Conservation (phyloP, 2,888 invertebrate genomes). For the Microchrysa polita region DNA sequence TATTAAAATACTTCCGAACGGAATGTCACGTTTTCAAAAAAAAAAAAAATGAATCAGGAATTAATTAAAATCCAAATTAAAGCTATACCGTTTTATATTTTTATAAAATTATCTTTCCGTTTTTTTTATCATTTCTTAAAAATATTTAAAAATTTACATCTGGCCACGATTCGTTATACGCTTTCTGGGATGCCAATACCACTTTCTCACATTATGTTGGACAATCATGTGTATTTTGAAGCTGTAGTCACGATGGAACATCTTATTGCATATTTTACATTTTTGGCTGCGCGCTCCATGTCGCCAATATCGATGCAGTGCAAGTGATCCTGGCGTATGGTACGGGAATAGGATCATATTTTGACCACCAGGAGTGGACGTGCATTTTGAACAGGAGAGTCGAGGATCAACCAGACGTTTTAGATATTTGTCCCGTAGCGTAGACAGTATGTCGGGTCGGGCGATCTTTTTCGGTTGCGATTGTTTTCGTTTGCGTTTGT, state of each 20-base stretch:
- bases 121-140: too few relatives aligned
- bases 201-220: slow-evolving; percentile 52
- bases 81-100: too few relatives aligned
- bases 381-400: slow-evolving; percentile 59
- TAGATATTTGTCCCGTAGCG: slow-evolving; percentile 63
- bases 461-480: slow-evolving; percentile 65
- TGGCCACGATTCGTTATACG: slow-evolving; percentile 25
- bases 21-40: too few relatives aligned
- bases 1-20: too few relatives aligned
- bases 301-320: slow-evolving; percentile 67
- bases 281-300: slow-evolving; percentile 57
- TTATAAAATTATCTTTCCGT: too few relatives aligned
- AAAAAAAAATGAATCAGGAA: too few relatives aligned
- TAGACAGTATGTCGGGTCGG: slow-evolving; percentile 59
- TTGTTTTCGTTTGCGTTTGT: slow-evolving; percentile 66
- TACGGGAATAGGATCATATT: slow-evolving; percentile 62
- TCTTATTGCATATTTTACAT: slow-evolving; percentile 56
- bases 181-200: neutral
- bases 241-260: slow-evolving; percentile 58
- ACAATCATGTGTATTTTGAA: slow-evolving; percentile 58
- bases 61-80: too few relatives aligned
- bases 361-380: slow-evolving; percentile 48
- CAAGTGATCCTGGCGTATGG: slow-evolving; percentile 65
- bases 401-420: slow-evolving; percentile 61
- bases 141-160: too few relatives aligned